These are phyloP conservation scores for Clamator glandarius DNA, from an alignment of 2,797 vertebrate genomes.

Conservation along the genomic window DNA sequence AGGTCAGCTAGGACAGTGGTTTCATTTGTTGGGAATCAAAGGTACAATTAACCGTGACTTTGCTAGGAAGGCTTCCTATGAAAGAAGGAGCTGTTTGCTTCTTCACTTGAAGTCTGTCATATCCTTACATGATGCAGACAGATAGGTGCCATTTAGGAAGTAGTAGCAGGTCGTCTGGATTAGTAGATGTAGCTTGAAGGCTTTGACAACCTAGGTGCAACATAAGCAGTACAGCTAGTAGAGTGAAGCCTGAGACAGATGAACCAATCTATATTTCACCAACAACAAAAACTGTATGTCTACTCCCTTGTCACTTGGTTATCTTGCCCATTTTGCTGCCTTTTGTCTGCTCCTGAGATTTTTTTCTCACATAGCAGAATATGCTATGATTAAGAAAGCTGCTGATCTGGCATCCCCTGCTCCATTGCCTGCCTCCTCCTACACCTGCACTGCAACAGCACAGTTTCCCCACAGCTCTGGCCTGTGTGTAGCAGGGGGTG, in stretches of 20 bases:
- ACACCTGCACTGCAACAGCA: neutral
- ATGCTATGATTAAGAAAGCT: neutral
- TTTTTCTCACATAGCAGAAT: neutral
- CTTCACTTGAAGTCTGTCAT: neutral
- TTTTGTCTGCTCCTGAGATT: neutral
- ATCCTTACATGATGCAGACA: neutral
- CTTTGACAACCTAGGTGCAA: neutral
- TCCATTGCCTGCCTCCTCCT: neutral
- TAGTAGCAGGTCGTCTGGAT: neutral
- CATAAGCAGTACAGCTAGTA: neutral
- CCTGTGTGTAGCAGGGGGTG: neutral
- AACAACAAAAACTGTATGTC: neutral
- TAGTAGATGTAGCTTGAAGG: neutral
- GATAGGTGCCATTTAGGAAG: neutral
- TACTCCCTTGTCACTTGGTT: neutral
- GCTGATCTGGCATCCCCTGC: accelerated
- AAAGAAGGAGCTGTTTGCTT: neutral
- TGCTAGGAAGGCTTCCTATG: neutral
- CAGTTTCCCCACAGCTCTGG: neutral
- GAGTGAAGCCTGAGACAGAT: neutral
- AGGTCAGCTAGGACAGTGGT: neutral
- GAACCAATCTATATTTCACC: neutral
- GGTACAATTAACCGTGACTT: neutral
- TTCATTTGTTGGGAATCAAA: neutral
- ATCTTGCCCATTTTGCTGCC: neutral